phyloP scores from a whole-genome alignment of 2,113 vertebrate species.

The Gallinago undulata region DNA sequence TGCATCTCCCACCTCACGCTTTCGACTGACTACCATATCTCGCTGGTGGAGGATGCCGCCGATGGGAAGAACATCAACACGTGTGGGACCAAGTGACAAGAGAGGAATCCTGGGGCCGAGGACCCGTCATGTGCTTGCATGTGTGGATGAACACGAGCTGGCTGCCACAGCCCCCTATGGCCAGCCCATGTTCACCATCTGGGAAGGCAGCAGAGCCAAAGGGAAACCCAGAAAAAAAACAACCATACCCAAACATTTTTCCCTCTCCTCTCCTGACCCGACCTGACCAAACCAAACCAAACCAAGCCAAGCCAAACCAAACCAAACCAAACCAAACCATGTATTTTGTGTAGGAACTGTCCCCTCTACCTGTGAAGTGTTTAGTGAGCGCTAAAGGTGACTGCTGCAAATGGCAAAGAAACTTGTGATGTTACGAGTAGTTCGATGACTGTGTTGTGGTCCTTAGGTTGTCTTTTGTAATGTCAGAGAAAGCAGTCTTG shows the following conservation, averaged over 20 bases:
- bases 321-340: background rate
- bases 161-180: background rate
- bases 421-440: background rate
- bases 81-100: conserved; percentile 83
- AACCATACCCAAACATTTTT: background rate
- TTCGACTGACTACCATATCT: conserved; percentile 91
- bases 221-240: background rate
- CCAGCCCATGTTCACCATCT: background rate
- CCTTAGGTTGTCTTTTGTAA: background rate
- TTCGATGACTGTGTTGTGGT: conserved; percentile 24
- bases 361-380: background rate
- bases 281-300: background rate
- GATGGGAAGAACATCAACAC: conserved; percentile 97
- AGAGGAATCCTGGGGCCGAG: background rate
- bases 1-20: conserved; percentile 96
- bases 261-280: background rate
- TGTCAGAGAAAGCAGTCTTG: conserved; percentile 19
- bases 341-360: conserved; percentile 20
- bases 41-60: conserved; percentile 89
- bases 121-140: background rate
- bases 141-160: background rate
- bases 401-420: background rate
- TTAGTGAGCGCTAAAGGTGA: background rate
- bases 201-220: conserved; percentile 25
- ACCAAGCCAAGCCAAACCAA: background rate